These are phyloP conservation scores for Etia nguti DNA, from an alignment of 2,113 vertebrate species.

Conservation along the genomic window DNA sequence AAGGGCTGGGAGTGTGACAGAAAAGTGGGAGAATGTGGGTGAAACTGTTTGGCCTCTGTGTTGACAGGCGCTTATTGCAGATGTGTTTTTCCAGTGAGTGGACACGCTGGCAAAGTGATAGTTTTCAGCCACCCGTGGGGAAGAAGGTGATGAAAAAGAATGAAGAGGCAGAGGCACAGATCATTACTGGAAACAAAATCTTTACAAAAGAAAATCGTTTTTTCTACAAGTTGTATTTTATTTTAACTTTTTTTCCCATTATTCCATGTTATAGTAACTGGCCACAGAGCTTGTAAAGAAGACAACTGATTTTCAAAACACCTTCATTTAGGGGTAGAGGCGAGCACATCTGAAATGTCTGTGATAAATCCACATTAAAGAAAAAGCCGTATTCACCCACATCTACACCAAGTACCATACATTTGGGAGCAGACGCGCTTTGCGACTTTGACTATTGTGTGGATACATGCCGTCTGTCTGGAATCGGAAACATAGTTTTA, in stretches of 20 bases:
- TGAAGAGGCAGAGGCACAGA: background rate
- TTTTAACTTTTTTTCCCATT: background rate
- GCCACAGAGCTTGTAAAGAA: background rate
- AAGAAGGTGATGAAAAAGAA: background rate
- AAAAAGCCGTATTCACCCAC: background rate
- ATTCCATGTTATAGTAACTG: background rate
- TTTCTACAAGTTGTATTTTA: background rate
- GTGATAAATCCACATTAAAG: background rate
- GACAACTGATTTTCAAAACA: background rate
- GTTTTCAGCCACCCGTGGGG: background rate
- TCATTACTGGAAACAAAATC: background rate
- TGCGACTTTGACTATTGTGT: background rate
- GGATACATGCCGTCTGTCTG: background rate
- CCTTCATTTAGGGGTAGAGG: background rate
- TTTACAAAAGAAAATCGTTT: background rate
- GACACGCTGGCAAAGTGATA: background rate
- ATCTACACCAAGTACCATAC: background rate
- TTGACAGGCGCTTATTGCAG: slow-evolving; percentile 27
- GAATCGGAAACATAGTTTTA: background rate
- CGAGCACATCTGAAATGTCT: background rate
- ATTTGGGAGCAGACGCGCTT: background rate
- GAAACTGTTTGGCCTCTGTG: slow-evolving; percentile 1
- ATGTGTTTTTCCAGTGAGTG: slow-evolving; percentile 25
- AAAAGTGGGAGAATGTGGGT: background rate
- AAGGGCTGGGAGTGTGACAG: background rate